A percentile compares a stretch with the other conserved stretches of the same genome.
phyloP scores from a whole-genome alignment of 2,888 invertebrate species.

The Lithophane leautieri region DNA sequence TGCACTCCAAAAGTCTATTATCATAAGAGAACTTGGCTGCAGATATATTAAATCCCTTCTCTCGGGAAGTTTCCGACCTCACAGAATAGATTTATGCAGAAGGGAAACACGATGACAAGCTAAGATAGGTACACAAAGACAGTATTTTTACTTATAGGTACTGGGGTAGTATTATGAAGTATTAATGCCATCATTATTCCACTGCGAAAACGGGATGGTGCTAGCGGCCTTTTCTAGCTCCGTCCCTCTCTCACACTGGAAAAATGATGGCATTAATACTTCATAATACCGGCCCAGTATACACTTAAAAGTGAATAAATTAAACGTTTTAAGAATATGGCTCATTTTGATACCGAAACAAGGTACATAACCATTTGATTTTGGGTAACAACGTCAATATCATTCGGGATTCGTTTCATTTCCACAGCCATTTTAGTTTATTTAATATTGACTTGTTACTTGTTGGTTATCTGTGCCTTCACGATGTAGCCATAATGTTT shows the following conservation, averaged over 20 bases:
- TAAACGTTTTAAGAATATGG: neutral
- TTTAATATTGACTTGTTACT: neutral
- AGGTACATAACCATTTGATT: neutral
- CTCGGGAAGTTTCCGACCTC: constrained; percentile 55
- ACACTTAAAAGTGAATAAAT: neutral
- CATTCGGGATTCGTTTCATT: neutral
- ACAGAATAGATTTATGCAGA: constrained; percentile 54
- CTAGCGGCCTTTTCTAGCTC: too few species aligned
- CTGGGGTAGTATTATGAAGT: too few species aligned
- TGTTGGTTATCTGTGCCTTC: neutral
- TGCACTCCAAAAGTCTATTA: constrained; percentile 68
- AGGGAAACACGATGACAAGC: constrained; percentile 23
- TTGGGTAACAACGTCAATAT: neutral
- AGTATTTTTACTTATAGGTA: neutral
- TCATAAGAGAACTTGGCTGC: constrained; percentile 68
- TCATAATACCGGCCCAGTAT: too few species aligned
- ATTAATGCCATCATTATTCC: too few species aligned
- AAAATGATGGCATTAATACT: too few species aligned
- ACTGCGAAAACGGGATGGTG: too few species aligned
- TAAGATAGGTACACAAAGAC: neutral
- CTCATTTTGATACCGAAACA: neutral
- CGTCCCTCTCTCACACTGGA: too few species aligned
- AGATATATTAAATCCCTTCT: constrained; percentile 68
- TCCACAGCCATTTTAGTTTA: neutral
- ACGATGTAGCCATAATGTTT: neutral